Evolutionary conservation across 1,140 invertebrate genomes (phyloP), one percentile per base, ranked within the genome.

Genomic region (Lethrus apterus): DNA sequence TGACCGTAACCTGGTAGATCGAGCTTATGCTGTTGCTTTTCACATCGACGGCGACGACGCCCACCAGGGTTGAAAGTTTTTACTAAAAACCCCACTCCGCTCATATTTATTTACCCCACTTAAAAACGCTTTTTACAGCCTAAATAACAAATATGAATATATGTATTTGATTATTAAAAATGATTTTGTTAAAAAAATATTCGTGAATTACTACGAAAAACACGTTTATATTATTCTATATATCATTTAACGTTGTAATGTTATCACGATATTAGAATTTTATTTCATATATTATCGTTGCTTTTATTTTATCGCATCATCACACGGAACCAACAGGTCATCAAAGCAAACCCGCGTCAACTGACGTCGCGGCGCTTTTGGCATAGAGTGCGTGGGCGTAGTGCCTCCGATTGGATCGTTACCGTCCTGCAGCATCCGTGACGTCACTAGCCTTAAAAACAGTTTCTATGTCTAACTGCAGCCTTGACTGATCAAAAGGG

Each of bases 31-130:
- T 76, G 71, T 58, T 79, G 76, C 52, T 79, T 78, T 43, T 80
- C 77, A 59, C 74, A 78, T 19, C 75, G 71, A 20, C 76, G 67
- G 18, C 76, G 67, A 30, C 74, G 69, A 24, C 79, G 66, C 48
- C 78, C 72, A 50, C 77, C 71, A 20, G 81, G 77, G 4, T 78
- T 73, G 53, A 81, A 76, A 4, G 78, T 81, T 61, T 82, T 83
- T 59, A 83, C 75, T 34, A 80, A 55, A 51, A 78, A 77, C 40
- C 76, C 74, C 8, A 79, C 76, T 10, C 76, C 77, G 51, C 75
- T 80, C 77, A 79, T 79, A n/a, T 26, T 26, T 26, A 26, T 26
- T 26, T 26, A 7, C n/a, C 23, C 23, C n/a, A 5, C n/a, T 26
- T 26, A 26, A 5, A 26, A 26, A n/a, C n/a, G n/a, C n/a, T n/a